These are phyloP conservation scores for Megaceryle maxima DNA, from an alignment of 2,113 vertebrate genomes.

Conservation along the genomic window DNA sequence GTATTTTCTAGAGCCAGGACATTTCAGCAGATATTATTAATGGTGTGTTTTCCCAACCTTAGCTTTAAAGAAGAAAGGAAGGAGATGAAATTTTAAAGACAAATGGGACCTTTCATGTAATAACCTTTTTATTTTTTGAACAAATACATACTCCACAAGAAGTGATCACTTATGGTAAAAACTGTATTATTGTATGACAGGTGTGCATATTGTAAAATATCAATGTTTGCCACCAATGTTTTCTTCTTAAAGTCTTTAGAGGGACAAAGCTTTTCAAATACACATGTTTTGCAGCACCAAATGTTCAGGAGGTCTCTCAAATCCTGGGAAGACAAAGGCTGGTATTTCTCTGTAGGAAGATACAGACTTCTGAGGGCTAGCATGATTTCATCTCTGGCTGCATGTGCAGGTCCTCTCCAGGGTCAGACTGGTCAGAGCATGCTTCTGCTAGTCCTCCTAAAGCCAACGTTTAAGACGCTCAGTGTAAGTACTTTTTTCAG, in stretches of 20 bases:
- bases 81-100: not conserved
- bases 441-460: not conserved
- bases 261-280: not conserved
- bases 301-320: not conserved
- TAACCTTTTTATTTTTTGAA: not conserved
- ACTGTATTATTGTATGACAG: not conserved
- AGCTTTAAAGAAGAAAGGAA: not conserved
- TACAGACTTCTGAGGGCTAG: not conserved
- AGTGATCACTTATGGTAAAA: not conserved
- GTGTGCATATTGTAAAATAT: not conserved
- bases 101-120: not conserved
- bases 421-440: rapidly evolving
- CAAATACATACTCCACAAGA: not conserved
- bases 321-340: not conserved
- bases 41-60: not conserved
- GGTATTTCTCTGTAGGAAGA: not conserved
- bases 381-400: not conserved
- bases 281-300: not conserved
- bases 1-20: not conserved
- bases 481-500: not conserved
- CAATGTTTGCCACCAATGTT: not conserved
- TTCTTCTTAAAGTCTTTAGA: not conserved
- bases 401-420: not conserved
- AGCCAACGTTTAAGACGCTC: not conserved
- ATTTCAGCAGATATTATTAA: not conserved